Evolutionary conservation across 2,797 vertebrate genomes (phyloP), one percentile per base, ranked within the genome.

Genomic region (Danio choprae): DNA sequence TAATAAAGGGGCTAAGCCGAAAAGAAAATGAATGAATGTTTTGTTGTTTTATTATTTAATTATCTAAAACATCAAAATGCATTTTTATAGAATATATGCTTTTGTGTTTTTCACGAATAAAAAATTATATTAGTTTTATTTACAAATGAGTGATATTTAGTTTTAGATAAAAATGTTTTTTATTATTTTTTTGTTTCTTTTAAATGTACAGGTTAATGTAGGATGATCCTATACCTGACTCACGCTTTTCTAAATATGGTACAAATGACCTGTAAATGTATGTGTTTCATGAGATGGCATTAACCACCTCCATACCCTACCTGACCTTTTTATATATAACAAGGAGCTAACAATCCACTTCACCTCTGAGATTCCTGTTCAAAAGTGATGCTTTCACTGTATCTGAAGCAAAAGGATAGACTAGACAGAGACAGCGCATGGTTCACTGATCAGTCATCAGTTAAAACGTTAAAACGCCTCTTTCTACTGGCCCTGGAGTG

Each of bases 401-500:
- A 75, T 55, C 46, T 75, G 41, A n/a, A 67, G 40, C 20, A 41
- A 36, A 36, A 38, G 18, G 29, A 44, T 62, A 58, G 53, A 71
- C 56, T 20, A 71, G 29, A 58, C n/a, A 76, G 82, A 65, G 80
- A 69, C 22, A 65, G 59, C 71, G 1, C 18, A 36, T 51, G 64
- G 70, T 80, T 83, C 70, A 77, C 59, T 74, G 72, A 74, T 18
- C 55, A 77, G 44, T 74, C 53, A 73, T 60, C 56, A 74, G 74
- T 84, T 71, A 59, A 29, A 29, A 29, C 29, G 53, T 79, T 81
- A 82, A 41, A n/a, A 5, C n/a, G 62, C 56, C 68, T 63, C 7
- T 77, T 56, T 82, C 77, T 82, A 74, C 79, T 76, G 70, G 84
- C 74, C 84, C 72, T 81, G 71, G 22, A 85, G 70, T 64, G 56